phyloP scores from a whole-genome alignment of 2,888 invertebrate genomes.

The Amphipyra tragopoginis region DNA sequence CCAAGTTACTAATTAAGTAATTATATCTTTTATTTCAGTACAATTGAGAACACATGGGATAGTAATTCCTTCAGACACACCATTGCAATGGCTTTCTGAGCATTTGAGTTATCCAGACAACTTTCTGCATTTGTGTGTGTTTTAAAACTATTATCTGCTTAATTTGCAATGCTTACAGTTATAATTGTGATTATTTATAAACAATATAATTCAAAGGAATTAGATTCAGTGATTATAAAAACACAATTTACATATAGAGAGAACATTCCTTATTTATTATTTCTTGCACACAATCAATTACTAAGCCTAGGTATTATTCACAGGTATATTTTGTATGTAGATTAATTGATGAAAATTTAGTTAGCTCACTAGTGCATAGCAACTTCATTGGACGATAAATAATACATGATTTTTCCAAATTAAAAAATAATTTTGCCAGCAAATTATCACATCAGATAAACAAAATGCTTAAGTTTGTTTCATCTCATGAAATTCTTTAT shows the following conservation, averaged over 20 bases:
- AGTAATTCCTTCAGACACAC: conserved; percentile 95
- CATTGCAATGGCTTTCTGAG: conserved; percentile 99
- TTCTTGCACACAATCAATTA: conserved; percentile 37
- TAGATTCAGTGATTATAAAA: conserved; percentile 43
- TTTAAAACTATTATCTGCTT: conserved; percentile 54
- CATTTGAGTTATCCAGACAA: conserved; percentile 99
- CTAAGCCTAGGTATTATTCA: conserved; percentile 37
- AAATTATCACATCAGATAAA: no score
- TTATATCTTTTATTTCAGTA: conserved; percentile 87
- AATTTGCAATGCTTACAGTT: background rate
- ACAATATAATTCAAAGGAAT: conserved; percentile 14
- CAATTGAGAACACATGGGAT: conserved; percentile 97
- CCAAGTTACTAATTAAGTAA: background rate
- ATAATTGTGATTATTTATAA: conserved; percentile 16
- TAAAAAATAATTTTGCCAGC: no score
- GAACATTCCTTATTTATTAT: conserved; percentile 39
- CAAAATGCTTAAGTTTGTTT: conserved; percentile 4
- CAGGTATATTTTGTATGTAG: conserved; percentile 22
- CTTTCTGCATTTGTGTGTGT: conserved; percentile 96
- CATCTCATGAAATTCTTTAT: conserved; percentile 11
- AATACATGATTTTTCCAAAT: no score
- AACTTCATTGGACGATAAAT: no score
- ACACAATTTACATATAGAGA: conserved; percentile 32
- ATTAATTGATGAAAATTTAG: background rate
- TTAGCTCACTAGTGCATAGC: conserved; percentile 1